These are phyloP conservation scores for Fratercula arctica DNA, from an alignment of 2,797 vertebrate species.

Conservation along the genomic window DNA sequence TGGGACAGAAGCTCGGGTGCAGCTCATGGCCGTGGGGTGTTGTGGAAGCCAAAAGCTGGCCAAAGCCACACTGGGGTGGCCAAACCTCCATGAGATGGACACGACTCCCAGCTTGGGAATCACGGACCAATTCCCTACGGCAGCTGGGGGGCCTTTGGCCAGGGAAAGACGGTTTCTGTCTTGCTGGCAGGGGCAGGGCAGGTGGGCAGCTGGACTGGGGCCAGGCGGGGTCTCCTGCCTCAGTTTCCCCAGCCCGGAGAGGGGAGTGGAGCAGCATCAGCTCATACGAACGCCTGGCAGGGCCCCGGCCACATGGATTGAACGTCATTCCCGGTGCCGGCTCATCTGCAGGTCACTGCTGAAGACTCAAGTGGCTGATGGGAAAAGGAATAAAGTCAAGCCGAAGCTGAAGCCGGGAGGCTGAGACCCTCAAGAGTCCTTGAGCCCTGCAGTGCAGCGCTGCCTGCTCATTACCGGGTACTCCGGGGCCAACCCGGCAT, in stretches of 20 bases:
- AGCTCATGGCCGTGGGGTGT: fast-evolving
- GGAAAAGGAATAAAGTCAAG: not conserved
- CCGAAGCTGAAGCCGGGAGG: not conserved
- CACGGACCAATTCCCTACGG: fast-evolving
- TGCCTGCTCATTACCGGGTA: not conserved
- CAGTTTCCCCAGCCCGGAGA: not conserved
- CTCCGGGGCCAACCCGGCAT: not conserved
- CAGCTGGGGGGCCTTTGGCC: not conserved
- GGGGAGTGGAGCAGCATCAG: not conserved
- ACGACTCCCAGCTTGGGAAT: not conserved
- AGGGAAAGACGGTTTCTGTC: not conserved
- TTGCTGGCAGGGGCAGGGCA: not conserved
- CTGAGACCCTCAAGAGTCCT: conserved; percentile 71
- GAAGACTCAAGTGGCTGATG: not conserved
- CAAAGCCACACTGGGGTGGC: not conserved
- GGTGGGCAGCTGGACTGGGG: not conserved
- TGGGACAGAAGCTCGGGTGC: not conserved
- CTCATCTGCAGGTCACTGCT: not conserved
- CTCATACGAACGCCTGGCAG: fast-evolving
- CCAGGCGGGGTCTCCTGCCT: not conserved
- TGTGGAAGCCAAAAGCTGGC: not conserved
- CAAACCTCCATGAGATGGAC: not conserved
- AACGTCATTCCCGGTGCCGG: fast-evolving
- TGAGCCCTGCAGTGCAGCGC: conserved; percentile 35
- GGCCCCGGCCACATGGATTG: fast-evolving